Percentiles rank a stretch among this genome's conserved stretches.
phyloP scores from a whole-genome alignment of 2,888 invertebrate genomes.

The Phlogophora meticulosa region DNA sequence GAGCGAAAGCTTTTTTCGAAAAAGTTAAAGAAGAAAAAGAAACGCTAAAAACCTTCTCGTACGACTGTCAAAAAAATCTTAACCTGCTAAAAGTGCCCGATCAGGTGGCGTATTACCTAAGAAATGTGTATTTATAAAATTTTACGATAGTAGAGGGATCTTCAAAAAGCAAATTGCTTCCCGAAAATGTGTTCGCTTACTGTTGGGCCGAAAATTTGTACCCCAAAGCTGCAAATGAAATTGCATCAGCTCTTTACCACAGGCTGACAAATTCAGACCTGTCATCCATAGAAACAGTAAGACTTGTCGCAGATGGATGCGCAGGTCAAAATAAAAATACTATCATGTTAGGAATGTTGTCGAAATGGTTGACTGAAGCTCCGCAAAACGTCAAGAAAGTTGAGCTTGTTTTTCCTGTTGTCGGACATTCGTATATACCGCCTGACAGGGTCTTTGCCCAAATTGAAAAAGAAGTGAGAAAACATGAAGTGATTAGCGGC shows the following conservation, averaged over 20 bases:
- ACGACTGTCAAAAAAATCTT: slow-evolving; percentile 12
- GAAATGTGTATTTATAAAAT: slow-evolving; percentile 14
- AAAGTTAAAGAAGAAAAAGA: slow-evolving; percentile 17
- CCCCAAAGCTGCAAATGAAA: slow-evolving; percentile 13
- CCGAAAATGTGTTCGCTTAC: slow-evolving; percentile 20
- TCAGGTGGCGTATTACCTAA: slow-evolving; percentile 9
- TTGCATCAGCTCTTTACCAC: too few species aligned
- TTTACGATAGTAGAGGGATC: slow-evolving; percentile 13
- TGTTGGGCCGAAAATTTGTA: slow-evolving; percentile 15
- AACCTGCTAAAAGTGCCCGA: slow-evolving; percentile 16
- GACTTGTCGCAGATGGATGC: slow-evolving; percentile 12
- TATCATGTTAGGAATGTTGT: slow-evolving; percentile 7
- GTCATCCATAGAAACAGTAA: background rate
- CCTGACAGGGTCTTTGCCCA: slow-evolving; percentile 21
- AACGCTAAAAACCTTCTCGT: slow-evolving; percentile 5
- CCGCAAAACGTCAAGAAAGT: slow-evolving; percentile 15
- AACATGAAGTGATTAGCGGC: slow-evolving; percentile 7
- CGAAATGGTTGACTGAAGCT: slow-evolving; percentile 16
- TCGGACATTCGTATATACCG: slow-evolving; percentile 21
- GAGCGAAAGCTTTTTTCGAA: slow-evolving; percentile 7
- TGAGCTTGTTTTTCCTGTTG: slow-evolving; percentile 13
- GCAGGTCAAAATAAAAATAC: slow-evolving; percentile 20
- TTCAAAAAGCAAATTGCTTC: slow-evolving; percentile 15
- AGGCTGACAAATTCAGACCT: background rate
- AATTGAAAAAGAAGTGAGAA: slow-evolving; percentile 16